Percentiles rank a stretch among this genome's conserved stretches.
Conservation (phyloP, 2,113 vertebrate species). For the Channa argus region DNA sequence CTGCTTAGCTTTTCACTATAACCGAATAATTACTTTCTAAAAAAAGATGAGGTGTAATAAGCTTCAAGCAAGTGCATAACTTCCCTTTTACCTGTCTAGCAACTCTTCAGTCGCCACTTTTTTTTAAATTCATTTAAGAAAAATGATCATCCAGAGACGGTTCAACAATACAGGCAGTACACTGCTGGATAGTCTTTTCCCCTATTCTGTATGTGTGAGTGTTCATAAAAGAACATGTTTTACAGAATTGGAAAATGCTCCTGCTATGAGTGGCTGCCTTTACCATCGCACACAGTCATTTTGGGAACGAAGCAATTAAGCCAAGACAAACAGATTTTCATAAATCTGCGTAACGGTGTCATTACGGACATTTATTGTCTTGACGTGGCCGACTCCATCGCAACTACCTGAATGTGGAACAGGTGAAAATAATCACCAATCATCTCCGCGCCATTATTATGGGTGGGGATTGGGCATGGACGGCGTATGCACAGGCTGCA, state of each 20-base stretch:
- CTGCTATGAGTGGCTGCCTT: background rate
- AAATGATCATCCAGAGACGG: too few species aligned
- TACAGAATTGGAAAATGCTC: background rate
- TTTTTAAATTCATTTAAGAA: too few species aligned
- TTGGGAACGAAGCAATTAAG: conserved; percentile 1
- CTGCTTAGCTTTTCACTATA: too few species aligned
- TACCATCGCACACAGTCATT: background rate
- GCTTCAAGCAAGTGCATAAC: too few species aligned
- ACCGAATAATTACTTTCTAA: too few species aligned
- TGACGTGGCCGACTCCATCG: background rate
- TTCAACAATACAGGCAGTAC: too few species aligned
- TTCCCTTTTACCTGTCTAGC: too few species aligned
- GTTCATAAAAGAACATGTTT: background rate
- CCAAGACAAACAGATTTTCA: background rate
- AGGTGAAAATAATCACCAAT: background rate
- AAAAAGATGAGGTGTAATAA: too few species aligned
- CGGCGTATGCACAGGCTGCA: background rate
- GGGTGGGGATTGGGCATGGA: background rate
- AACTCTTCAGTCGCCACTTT: too few species aligned
- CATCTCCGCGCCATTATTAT: background rate
- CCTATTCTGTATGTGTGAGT: background rate
- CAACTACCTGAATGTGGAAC: background rate
- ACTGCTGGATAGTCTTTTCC: too few species aligned
- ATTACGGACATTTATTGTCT: conserved; percentile 8
- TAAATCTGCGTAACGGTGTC: background rate